Conservation (phyloP, 2,113 vertebrate species). For the Nyctereutes procyonoides region DNA sequence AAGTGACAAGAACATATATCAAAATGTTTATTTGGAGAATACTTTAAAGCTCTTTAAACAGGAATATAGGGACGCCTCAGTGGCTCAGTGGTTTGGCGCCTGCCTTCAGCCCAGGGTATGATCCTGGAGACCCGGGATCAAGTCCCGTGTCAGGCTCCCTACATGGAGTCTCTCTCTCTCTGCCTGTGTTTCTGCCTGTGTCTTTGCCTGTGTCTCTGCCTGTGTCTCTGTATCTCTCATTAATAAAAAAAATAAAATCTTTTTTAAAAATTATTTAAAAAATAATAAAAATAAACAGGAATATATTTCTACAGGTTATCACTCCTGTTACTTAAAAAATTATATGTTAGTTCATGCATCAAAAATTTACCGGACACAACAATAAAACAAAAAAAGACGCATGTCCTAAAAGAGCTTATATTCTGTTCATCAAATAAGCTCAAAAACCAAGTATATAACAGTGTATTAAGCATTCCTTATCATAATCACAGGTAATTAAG, state of each 20-base stretch:
- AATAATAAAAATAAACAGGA: background rate
- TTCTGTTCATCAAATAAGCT: slow-evolving; percentile 12
- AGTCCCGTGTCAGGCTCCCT: too few relatives aligned
- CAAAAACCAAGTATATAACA: slow-evolving; percentile 8
- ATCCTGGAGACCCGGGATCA: too few relatives aligned
- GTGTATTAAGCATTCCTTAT: background rate
- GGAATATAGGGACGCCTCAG: background rate
- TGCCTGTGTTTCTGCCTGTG: too few relatives aligned
- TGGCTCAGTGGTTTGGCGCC: too few relatives aligned
- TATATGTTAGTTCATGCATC: slow-evolving; percentile 31
- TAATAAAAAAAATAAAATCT: too few relatives aligned
- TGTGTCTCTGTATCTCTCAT: too few relatives aligned
- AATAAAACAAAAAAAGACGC: background rate
- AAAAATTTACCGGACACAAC: slow-evolving; percentile 42
- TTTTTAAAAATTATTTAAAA: too few relatives aligned
- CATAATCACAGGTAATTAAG: background rate
- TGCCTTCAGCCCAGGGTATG: too few relatives aligned
- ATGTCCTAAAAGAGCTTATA: slow-evolving; percentile 14
- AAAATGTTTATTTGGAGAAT: slow-evolving; percentile 15
- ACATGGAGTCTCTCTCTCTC: too few relatives aligned
- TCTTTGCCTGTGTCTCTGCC: too few relatives aligned
- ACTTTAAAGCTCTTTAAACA: slow-evolving; percentile 24
- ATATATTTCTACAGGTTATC: slow-evolving; percentile 1
- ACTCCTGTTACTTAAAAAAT: slow-evolving; percentile 13
- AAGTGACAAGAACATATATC: background rate